These are phyloP conservation scores for Temnothorax nylanderi DNA, from an alignment of 1,140 invertebrate genomes.

Conservation along the genomic window DNA sequence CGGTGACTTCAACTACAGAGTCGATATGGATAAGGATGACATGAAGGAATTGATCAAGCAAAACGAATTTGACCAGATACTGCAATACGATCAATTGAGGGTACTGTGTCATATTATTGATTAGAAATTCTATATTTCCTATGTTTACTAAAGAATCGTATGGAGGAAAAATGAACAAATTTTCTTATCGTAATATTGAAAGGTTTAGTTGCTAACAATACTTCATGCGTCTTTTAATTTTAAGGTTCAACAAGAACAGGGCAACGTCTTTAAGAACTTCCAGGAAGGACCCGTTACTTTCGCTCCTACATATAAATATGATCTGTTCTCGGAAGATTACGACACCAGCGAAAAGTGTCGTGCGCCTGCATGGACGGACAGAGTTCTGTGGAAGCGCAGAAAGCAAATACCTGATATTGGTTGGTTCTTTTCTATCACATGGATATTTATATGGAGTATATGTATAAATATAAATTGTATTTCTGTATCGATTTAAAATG, in stretches of 20 bases:
- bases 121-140: conserved; percentile 43
- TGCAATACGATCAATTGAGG: conserved; percentile 96
- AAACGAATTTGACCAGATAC: conserved; percentile 92
- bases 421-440: conserved; percentile 62
- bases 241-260: conserved; percentile 90
- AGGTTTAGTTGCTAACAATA: neutral
- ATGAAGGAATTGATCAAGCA: conserved; percentile 94
- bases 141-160: neutral
- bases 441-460: neutral
- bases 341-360: conserved; percentile 99
- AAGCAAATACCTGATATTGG: conserved; percentile 90
- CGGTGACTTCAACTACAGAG: conserved; percentile 99
- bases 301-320: conserved; percentile 99
- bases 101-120: conserved; percentile 73
- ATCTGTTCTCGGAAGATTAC: conserved; percentile 99
- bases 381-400: conserved; percentile 95
- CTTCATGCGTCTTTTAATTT: conserved; percentile 11
- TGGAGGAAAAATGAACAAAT: neutral
- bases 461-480: conserved; percentile 35
- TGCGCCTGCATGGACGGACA: conserved; percentile 99
- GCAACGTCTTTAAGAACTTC: conserved; percentile 97
- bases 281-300: conserved; percentile 97
- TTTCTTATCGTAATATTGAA: neutral
- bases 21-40: conserved; percentile 98
- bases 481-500: conserved; percentile 22